Evolutionary conservation across 2,113 vertebrate species (phyloP).

Genomic region (Trematocara nigrifrons): DNA sequence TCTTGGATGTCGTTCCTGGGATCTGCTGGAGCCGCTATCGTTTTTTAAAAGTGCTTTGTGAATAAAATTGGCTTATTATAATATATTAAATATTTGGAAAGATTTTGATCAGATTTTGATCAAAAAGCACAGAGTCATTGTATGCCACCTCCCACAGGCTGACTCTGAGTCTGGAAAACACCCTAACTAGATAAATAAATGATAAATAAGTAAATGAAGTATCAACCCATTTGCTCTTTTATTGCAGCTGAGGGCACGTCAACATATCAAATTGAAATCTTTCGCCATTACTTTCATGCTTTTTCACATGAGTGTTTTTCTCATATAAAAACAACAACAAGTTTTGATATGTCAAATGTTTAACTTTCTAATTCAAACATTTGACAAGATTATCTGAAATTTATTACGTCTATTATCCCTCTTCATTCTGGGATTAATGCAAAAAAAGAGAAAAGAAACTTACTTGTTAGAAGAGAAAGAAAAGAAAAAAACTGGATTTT

Average conservation of each 20-base stretch:
- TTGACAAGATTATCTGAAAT: neutral
- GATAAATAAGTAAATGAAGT: neutral
- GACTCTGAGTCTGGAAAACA: neutral
- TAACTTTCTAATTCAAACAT: neutral
- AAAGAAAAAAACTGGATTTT: accelerated
- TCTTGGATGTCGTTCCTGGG: neutral
- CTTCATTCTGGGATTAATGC: neutral
- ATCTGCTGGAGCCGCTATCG: neutral
- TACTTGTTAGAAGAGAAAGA: accelerated
- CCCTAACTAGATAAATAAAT: neutral
- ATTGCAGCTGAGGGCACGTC: neutral
- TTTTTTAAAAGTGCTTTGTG: neutral
- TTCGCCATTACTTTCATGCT: neutral
- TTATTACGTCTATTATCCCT: neutral
- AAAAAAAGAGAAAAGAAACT: neutral
- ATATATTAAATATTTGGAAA: neutral
- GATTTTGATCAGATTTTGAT: neutral
- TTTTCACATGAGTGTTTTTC: neutral
- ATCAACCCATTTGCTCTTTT: neutral
- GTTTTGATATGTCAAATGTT: neutral
- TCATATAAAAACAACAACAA: neutral
- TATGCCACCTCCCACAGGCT: neutral
- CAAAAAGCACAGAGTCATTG: neutral
- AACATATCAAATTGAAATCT: neutral
- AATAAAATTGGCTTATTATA: neutral